Conservation (phyloP, 2,797 vertebrate genomes). For the Argya squamiceps region DNA sequence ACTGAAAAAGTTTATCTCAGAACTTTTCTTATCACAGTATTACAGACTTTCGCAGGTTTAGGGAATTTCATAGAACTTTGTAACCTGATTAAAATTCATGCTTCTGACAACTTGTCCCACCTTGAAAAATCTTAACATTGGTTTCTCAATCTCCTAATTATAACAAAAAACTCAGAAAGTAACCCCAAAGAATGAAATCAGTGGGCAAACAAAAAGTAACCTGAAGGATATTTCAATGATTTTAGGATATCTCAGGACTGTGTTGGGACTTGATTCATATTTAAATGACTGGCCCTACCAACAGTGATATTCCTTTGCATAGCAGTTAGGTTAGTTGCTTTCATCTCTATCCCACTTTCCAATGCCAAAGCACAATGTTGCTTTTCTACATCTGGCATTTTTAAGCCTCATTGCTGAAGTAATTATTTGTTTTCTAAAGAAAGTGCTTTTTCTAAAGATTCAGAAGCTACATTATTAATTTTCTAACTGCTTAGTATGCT, state of each 20-base stretch:
- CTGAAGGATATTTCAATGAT: background rate
- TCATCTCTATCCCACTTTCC: background rate
- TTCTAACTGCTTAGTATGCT: background rate
- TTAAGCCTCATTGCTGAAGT: background rate
- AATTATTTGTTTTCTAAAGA: background rate
- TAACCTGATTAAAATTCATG: constrained; percentile 17
- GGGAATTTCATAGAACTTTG: background rate
- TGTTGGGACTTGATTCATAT: background rate
- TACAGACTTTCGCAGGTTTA: background rate
- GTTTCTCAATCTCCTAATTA: background rate
- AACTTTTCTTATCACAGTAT: background rate
- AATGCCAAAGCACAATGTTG: background rate
- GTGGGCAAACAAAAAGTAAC: background rate
- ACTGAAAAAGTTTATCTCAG: background rate
- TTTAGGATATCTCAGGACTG: background rate
- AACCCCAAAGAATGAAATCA: background rate
- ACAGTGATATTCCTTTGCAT: background rate
- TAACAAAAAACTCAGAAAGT: background rate
- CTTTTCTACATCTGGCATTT: background rate
- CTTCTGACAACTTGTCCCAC: background rate
- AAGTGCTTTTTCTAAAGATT: constrained; percentile 9
- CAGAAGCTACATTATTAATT: background rate
- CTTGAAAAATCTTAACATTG: background rate
- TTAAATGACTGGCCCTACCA: background rate
- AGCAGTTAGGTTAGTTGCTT: background rate